phyloP scores from a whole-genome alignment of 2,797 vertebrate genomes.

The Pempheris klunzingeri region DNA sequence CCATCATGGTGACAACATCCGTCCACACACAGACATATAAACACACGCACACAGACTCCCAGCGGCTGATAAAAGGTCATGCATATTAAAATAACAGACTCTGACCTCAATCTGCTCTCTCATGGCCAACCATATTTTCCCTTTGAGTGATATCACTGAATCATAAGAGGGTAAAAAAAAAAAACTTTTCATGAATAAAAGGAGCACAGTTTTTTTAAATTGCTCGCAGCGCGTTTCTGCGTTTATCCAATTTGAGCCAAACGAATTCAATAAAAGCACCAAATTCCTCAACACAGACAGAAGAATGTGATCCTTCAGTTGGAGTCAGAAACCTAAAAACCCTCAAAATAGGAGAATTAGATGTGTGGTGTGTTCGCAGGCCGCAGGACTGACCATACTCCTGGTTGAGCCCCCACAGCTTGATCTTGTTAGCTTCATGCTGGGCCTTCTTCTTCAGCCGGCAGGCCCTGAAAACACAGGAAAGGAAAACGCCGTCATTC shows the following conservation, averaged over 20 bases:
- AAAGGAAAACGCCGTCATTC: slow-evolving; percentile 17
- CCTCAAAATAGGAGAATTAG: not conserved
- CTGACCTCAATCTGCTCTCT: not conserved
- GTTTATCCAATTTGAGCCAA: not conserved
- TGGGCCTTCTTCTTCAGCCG: slow-evolving; percentile 87
- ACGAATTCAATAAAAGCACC: not conserved
- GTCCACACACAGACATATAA: no score
- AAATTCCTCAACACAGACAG: not conserved
- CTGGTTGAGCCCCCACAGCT: slow-evolving; percentile 86
- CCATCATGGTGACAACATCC: no score
- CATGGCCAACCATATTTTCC: not conserved
- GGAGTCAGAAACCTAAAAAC: not conserved
- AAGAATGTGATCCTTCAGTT: not conserved
- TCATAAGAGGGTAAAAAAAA: not conserved
- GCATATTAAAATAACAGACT: no score
- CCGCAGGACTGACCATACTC: slow-evolving; percentile 81
- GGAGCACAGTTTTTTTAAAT: not conserved
- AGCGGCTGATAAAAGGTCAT: no score
- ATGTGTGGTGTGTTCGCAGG: not conserved
- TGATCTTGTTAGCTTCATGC: slow-evolving; percentile 87
- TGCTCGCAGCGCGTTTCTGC: not conserved
- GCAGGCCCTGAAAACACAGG: slow-evolving; percentile 76
- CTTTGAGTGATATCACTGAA: not conserved
- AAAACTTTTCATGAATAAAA: not conserved
- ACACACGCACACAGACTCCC: no score